Evolutionary conservation across 2,888 invertebrate genomes (phyloP), one percentile per base, ranked within the genome.

Genomic region (Drosophila anomelani): DNA sequence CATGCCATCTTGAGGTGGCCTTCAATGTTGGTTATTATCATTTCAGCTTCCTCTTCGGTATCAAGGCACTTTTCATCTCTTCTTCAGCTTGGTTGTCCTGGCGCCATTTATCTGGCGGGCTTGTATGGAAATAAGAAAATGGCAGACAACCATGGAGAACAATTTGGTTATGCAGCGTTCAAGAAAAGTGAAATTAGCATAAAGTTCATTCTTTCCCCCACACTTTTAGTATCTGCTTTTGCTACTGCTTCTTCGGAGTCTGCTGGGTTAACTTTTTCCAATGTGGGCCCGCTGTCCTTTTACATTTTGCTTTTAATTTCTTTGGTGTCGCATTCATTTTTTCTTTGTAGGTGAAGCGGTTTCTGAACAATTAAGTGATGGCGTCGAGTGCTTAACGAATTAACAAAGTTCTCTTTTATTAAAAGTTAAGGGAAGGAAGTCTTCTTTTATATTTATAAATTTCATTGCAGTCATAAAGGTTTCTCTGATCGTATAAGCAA

Each of bases 111-210:
- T 86, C 76, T 72, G 74, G 58, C 67, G 73, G 68, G 66, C 54
- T 55, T 60, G 60, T 46, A 43, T 51, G 67, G 43, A 36, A 67
- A 63, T 62, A 43, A 49, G 49, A 64, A 61, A 79, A 64, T 64
- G 70, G 66, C 26, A 56, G 57, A 55, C 41, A 51, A 72, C 56
- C 55, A 44, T 32, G 51, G 64, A 75, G 61, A 71, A 79, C 68
- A 82, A 77, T 83, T 84, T 88, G 88, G 83, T 88, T 84, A 88
- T 83, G 81, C 84, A 56, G 69, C 71, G 84, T 85, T 86, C 75
- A 74, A 79, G 79, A 84, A 88, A 88, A 84, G 87, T 84, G 87
- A 84, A 84, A 84, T 84, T 84, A 86, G 87, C 88, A 88, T 84
- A 86, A 86, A 81, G 73, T 84, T 77, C 69, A 55, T 70, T 60